Percentiles rank a stretch among this genome's conserved stretches.
These are phyloP conservation scores for Phrynocephalus versicolor DNA, from an alignment of 2,113 vertebrate genomes.

Conservation along the genomic window DNA sequence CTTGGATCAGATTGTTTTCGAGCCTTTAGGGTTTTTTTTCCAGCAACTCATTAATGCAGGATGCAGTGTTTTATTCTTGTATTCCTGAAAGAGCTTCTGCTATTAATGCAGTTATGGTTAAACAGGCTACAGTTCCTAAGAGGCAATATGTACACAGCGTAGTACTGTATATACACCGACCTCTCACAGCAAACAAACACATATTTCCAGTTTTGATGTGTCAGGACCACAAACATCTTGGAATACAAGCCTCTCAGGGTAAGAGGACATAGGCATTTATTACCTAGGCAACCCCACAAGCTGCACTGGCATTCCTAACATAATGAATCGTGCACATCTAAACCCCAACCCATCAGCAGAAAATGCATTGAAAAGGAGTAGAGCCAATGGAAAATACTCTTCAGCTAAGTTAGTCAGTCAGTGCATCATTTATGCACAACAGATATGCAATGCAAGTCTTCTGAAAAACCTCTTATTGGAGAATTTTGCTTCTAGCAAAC, in stretches of 20 bases:
- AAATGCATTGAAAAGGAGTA: conserved; percentile 55
- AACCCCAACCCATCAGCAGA: conserved; percentile 66
- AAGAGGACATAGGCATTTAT: conserved; percentile 60
- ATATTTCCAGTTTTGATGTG: conserved; percentile 34
- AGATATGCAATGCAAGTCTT: background rate
- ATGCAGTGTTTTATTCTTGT: background rate
- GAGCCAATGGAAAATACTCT: conserved; percentile 24
- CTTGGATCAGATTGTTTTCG: conserved; percentile 3
- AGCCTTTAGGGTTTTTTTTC: background rate
- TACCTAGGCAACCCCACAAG: conserved; percentile 69
- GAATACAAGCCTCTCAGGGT: conserved; percentile 50
- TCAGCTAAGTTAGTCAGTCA: conserved; percentile 15
- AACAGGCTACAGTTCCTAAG: conserved; percentile 21
- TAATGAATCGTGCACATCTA: conserved; percentile 69
- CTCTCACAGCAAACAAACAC: background rate
- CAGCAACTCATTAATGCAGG: conserved; percentile 4
- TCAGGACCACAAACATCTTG: conserved; percentile 54
- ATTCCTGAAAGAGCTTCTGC: conserved; percentile 7
- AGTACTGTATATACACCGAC: no score
- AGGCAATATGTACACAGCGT: no score
- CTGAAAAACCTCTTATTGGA: accelerated
- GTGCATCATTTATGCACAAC: background rate
- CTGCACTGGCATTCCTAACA: conserved; percentile 65
- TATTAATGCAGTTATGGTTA: background rate
- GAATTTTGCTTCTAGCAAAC: background rate